These are phyloP conservation scores for Aphrophora alni DNA, from an alignment of 2,888 invertebrate genomes.

Conservation along the genomic window DNA sequence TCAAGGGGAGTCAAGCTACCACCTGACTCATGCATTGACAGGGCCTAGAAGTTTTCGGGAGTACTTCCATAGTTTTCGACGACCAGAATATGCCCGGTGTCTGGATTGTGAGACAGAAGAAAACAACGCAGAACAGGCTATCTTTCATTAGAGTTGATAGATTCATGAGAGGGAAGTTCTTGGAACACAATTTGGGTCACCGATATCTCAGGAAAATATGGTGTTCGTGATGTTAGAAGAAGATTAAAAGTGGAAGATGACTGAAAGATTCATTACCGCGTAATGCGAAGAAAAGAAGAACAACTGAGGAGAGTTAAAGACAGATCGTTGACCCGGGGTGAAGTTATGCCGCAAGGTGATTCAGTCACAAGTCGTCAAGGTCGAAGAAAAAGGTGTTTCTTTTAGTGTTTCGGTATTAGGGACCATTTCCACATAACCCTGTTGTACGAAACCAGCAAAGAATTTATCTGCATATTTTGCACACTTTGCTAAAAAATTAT, in stretches of 20 bases:
- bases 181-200: neutral
- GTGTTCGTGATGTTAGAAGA: neutral
- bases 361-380: neutral
- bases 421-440: too few species aligned
- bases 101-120: neutral
- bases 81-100: neutral
- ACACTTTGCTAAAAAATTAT: too few species aligned
- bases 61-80: neutral
- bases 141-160: neutral
- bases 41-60: neutral
- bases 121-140: neutral
- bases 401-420: too few species aligned
- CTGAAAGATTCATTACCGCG: neutral
- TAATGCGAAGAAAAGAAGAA: neutral
- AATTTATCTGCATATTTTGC: too few species aligned
- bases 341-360: conserved; percentile 2
- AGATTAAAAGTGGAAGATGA: neutral
- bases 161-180: neutral
- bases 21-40: neutral
- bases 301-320: neutral
- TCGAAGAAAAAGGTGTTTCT: neutral
- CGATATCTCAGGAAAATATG: neutral
- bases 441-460: too few species aligned
- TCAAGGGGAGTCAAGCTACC: neutral
- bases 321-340: neutral